Percentiles rank a stretch among this genome's conserved stretches.
phyloP scores from a whole-genome alignment of 2,888 invertebrate species.

The Ephialtes manifestator region DNA sequence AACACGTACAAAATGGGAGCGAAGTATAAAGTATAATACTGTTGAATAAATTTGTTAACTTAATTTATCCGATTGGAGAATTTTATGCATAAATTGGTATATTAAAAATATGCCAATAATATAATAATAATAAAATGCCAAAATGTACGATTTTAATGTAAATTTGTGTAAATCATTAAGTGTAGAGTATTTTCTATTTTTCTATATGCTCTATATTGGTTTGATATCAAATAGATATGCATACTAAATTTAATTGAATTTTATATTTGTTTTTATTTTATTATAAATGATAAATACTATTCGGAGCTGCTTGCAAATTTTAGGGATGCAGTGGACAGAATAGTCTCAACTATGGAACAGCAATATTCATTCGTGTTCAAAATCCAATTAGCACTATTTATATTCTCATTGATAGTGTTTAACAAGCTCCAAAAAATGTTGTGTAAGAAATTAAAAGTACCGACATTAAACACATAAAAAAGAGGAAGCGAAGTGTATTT shows the following conservation, averaged over 20 bases:
- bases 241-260: no score
- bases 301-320: background rate
- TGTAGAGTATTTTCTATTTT: no score
- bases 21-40: constrained; percentile 4
- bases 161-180: no score
- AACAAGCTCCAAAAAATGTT: constrained; percentile 17
- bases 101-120: no score
- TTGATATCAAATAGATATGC: no score
- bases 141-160: no score
- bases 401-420: constrained; percentile 68
- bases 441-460: constrained; percentile 2
- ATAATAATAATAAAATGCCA: no score
- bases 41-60: no score
- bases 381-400: constrained; percentile 71
- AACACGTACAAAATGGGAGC: constrained; percentile 38
- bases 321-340: no score
- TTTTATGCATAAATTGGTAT: no score
- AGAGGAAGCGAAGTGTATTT: constrained; percentile 31
- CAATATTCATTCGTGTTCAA: constrained; percentile 5
- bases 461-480: constrained; percentile 37
- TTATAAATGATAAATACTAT: constrained; percentile 8
- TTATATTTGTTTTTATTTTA: background rate
- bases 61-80: no score
- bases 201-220: no score
- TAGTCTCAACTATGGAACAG: background rate